Conservation (phyloP, 2,888 invertebrate genomes). For the Limnephilus lunatus region DNA sequence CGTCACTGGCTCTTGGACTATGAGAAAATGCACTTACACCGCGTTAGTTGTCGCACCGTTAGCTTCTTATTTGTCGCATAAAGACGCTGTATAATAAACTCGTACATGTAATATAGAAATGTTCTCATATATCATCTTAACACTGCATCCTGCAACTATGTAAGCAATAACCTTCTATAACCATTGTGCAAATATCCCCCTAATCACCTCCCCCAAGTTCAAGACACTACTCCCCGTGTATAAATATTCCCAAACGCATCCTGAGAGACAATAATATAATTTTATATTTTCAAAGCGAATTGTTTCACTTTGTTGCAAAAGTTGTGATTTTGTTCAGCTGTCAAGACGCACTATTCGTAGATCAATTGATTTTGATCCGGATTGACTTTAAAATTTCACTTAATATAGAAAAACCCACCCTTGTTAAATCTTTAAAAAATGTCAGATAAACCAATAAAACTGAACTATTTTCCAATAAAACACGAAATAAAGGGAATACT, state of each 20-base stretch:
- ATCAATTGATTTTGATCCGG: no score
- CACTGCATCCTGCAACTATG: neutral
- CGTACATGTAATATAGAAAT: neutral
- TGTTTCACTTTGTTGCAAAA: neutral
- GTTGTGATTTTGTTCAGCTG: neutral
- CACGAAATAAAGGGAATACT: no score
- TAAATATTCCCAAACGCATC: neutral
- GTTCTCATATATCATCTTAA: neutral
- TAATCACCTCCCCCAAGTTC: neutral
- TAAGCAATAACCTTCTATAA: neutral
- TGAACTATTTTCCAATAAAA: no score
- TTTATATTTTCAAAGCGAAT: neutral
- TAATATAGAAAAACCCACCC: no score
- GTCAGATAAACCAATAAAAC: no score
- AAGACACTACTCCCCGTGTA: constrained; percentile 11
- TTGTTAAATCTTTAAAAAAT: no score
- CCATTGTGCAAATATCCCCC: neutral
- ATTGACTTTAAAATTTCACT: no score
- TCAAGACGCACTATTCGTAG: no score
- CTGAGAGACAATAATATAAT: neutral
- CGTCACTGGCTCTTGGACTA: no score
- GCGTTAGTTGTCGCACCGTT: no score
- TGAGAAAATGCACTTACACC: no score
- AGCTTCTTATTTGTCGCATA: neutral
- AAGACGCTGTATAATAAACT: neutral